phyloP scores from a whole-genome alignment of 2,113 vertebrate genomes.

The Embiotoca jacksoni region DNA sequence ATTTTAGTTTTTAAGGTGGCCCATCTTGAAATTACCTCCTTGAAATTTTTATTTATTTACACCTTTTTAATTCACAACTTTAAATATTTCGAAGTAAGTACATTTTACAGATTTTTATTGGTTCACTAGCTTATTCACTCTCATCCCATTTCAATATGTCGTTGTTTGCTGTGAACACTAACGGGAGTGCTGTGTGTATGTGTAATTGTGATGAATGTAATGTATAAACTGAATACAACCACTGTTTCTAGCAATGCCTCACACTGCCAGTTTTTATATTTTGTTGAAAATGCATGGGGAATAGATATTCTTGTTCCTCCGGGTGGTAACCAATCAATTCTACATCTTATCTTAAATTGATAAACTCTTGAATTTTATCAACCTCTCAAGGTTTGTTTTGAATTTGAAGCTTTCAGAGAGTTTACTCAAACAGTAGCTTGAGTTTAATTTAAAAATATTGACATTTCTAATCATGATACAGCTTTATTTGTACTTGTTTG shows the following conservation, averaged over 20 bases:
- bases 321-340: slow-evolving; percentile 16
- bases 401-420: slow-evolving; percentile 13
- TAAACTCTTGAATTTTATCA: slow-evolving; percentile 16
- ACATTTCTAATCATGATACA: slow-evolving; percentile 5
- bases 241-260: not conserved
- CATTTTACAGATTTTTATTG: too few species aligned
- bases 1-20: too few species aligned
- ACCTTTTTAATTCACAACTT: too few species aligned
- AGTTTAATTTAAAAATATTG: slow-evolving; percentile 18
- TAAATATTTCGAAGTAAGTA: too few species aligned
- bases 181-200: too few species aligned
- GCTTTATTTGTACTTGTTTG: slow-evolving; percentile 9
- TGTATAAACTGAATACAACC: not conserved
- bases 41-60: too few species aligned
- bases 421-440: not conserved
- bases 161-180: not conserved
- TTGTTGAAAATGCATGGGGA: slow-evolving; percentile 11
- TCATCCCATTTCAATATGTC: not conserved
- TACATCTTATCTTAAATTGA: slow-evolving; percentile 9
- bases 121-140: too few species aligned
- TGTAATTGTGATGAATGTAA: not conserved
- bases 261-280: not conserved
- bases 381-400: not conserved
- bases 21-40: too few species aligned
- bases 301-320: not conserved